Evolutionary conservation across 2,888 invertebrate species (phyloP).

Genomic region (Acrobasis consociella): DNA sequence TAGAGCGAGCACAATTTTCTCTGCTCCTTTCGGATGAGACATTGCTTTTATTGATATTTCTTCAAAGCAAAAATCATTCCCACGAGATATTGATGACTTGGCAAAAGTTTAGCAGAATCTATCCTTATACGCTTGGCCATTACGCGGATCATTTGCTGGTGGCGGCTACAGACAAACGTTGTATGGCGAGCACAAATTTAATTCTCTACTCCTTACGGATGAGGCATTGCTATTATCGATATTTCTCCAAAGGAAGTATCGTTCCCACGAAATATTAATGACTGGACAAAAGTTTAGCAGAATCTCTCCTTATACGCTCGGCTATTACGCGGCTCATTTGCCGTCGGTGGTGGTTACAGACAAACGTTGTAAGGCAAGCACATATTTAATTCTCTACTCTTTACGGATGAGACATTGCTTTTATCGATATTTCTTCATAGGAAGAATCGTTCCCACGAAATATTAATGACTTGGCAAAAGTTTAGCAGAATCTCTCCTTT

Average conservation of each 20-base stretch:
- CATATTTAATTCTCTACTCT: slow-evolving; percentile 53
- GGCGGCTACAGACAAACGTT: slow-evolving; percentile 64
- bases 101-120: slow-evolving; percentile 67
- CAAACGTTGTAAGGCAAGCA: slow-evolving; percentile 74
- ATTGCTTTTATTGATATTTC: neutral
- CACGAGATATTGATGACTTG: slow-evolving; percentile 77
- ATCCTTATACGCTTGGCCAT: slow-evolving; percentile 71
- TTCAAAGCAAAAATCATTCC: slow-evolving; percentile 47
- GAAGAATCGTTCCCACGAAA: slow-evolving; percentile 65
- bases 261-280: slow-evolving; percentile 78
- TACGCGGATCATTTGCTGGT: slow-evolving; percentile 75
- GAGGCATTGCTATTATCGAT: neutral
- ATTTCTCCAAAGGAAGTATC: slow-evolving; percentile 26
- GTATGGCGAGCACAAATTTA: slow-evolving; percentile 74
- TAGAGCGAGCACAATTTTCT: slow-evolving; percentile 70
- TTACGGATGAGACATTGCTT: neutral
- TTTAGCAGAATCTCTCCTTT: slow-evolving; percentile 68
- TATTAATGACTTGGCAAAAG: slow-evolving; percentile 77
- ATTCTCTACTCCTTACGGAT: no score
- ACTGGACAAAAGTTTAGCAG: slow-evolving; percentile 72
- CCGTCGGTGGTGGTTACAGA: slow-evolving; percentile 58
- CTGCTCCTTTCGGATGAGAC: no score
- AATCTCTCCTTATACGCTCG: slow-evolving; percentile 69
- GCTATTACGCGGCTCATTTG: slow-evolving; percentile 77
- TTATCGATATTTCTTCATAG: neutral